Base-by-base conservation (phyloP, 2,113 vertebrate genomes). In the Perca flavescens region DNA sequence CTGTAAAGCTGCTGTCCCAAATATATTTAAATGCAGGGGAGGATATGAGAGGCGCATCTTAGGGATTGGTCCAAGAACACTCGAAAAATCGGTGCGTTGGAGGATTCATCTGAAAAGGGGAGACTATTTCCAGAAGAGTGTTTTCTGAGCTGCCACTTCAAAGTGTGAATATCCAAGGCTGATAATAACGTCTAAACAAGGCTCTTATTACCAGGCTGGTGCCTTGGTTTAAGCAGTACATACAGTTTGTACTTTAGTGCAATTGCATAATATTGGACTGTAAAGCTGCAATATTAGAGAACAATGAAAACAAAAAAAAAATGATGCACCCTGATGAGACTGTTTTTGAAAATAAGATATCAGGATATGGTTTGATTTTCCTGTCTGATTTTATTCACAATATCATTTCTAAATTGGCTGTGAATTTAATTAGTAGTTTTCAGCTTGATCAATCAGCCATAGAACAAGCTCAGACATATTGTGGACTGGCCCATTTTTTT, bases 161-260 rank as follows among this genome's bases (percentile, higher is more conserved):
- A 88, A 91, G 88, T 90, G 88, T 79, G 83, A 94, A 91, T 86
- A 82, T 75, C 75, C 58, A 71, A 79, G 70, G 85, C 77, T 82
- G 84, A 86, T 88, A 85, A 87, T 80, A 76, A 76, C 40, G 21
- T 73, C 56, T 57, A 81, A 86, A 87, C 71, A 80, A 61, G 75
- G 28, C 57, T 86, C 47, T 62, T 52, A 31, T 14, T 72, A 46
- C 47, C 60, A 81, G 15, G 31, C 66, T 75, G 16, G 31, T 64
- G 79, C 40, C 63, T 40, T 25, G 52, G 54, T 83, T 72, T 47
- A 58, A 87, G 61, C 46, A 52, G 69, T 40, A 69, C 53, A 67
- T 40, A 70, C 31, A 54, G 22, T 74, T 61, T 77, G 67, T 61
- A 43, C 56, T 73, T 88, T 28, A 4, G 57, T 56, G 14, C 25